These are phyloP conservation scores for Hirundichthys speculiger DNA, from an alignment of 2,113 vertebrate species.

Conservation along the genomic window DNA sequence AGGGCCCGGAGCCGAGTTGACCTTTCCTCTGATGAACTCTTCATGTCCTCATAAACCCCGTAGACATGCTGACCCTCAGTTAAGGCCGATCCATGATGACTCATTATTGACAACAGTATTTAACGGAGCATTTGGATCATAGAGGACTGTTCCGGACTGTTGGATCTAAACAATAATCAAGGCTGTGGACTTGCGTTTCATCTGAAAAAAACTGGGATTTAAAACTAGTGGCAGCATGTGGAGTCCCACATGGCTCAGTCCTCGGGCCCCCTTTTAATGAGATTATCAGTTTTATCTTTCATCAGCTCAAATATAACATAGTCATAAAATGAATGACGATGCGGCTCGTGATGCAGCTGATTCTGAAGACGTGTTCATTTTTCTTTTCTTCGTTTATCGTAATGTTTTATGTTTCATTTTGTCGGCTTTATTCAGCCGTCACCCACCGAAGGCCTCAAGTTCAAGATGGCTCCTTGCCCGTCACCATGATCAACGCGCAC, in stretches of 20 bases:
- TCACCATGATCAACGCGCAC: constrained; percentile 4
- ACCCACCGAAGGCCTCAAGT: constrained; percentile 36
- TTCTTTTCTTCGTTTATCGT: neutral
- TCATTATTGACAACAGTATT: neutral
- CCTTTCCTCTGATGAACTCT: neutral
- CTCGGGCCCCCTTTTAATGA: neutral
- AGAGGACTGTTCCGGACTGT: neutral
- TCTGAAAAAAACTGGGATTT: too few species aligned
- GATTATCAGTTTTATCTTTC: neutral
- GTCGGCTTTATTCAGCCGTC: too few species aligned
- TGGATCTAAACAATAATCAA: neutral
- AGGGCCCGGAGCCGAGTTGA: neutral
- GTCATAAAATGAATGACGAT: neutral
- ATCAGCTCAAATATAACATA: neutral
- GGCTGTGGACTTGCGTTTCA: too few species aligned
- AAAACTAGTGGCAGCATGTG: neutral
- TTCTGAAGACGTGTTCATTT: too few species aligned
- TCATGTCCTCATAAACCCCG: neutral
- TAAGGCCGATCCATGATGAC: neutral
- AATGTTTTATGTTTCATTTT: neutral
- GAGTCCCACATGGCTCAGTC: constrained; percentile 13
- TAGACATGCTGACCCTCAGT: neutral
- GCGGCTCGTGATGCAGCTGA: too few species aligned
- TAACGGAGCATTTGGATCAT: too few species aligned
- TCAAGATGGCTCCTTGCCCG: constrained; percentile 18